Percentiles rank a stretch among this genome's conserved stretches.
phyloP scores from a whole-genome alignment of 2,797 vertebrate species.

The Neomorphus geoffroyi region DNA sequence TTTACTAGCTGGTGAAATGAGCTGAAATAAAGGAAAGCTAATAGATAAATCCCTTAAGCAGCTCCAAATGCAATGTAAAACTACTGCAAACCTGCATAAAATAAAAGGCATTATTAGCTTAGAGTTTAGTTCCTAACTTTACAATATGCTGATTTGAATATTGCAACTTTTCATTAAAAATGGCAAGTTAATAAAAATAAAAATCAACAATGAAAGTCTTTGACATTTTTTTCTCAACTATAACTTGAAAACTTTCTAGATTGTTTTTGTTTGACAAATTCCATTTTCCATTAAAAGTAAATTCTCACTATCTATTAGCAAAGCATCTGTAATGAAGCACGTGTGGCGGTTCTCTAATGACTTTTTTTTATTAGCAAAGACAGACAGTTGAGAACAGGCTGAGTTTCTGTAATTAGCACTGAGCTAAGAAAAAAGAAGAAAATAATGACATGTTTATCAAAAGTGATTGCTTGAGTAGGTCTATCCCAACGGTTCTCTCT shows the following conservation, averaged over 20 bases:
- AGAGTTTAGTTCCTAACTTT: background rate
- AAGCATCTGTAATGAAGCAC: background rate
- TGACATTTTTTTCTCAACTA: background rate
- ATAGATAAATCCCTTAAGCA: slow-evolving; percentile 9
- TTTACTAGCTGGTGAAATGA: slow-evolving; percentile 44
- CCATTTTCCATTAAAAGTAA: background rate
- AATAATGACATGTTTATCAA: slow-evolving; percentile 27
- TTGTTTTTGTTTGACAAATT: background rate
- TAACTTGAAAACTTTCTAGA: background rate
- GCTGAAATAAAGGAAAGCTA: slow-evolving; percentile 39
- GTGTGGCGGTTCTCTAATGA: slow-evolving; percentile 1
- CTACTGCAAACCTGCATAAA: background rate
- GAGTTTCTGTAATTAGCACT: slow-evolving; percentile 28
- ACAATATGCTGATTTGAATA: background rate
- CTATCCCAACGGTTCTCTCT: background rate
- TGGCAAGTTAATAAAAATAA: background rate
- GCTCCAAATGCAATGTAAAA: background rate
- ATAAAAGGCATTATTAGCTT: background rate
- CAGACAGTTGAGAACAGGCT: slow-evolving; percentile 8
- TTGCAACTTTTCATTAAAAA: background rate
- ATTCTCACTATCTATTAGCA: slow-evolving; percentile 13
- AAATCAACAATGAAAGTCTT: background rate
- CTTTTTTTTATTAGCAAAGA: background rate
- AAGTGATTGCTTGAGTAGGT: background rate
- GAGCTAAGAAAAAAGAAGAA: background rate